Conservation (phyloP, 2,888 invertebrate genomes). For the Hyppa rectilinea region DNA sequence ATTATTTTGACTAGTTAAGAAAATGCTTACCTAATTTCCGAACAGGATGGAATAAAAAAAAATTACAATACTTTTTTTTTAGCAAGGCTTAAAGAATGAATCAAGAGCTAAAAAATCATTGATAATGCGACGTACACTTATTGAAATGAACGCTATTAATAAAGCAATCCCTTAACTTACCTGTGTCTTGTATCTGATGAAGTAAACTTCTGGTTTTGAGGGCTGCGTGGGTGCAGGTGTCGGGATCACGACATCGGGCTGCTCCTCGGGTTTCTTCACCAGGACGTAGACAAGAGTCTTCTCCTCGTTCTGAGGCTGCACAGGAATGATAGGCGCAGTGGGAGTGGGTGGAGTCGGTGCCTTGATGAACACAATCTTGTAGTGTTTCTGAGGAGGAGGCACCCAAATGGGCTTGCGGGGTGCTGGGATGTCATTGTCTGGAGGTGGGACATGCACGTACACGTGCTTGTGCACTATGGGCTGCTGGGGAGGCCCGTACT, state of each 20-base stretch:
- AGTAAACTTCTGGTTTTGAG: constrained; percentile 97
- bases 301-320: constrained; percentile 96
- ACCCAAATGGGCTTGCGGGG: constrained; percentile 90
- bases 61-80: neutral
- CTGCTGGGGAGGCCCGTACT: constrained; percentile 93
- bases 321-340: constrained; percentile 91
- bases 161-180: constrained; percentile 81
- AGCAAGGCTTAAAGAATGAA: neutral
- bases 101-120: neutral
- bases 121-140: neutral
- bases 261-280: constrained; percentile 97
- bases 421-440: constrained; percentile 94
- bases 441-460: constrained; percentile 97
- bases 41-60: neutral
- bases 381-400: constrained; percentile 94
- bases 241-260: constrained; percentile 94
- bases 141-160: constrained; percentile 1
- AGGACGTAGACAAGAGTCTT: constrained; percentile 97
- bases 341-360: constrained; percentile 92
- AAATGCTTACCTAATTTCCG: neutral
- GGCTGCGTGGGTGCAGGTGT: constrained; percentile 96
- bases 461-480: constrained; percentile 97
- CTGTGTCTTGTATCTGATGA: constrained; percentile 97
- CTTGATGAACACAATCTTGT: constrained; percentile 96
- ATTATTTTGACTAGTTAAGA: constrained; percentile 2